phyloP scores from a whole-genome alignment of 2,888 invertebrate species.

The Rotaria socialis region DNA sequence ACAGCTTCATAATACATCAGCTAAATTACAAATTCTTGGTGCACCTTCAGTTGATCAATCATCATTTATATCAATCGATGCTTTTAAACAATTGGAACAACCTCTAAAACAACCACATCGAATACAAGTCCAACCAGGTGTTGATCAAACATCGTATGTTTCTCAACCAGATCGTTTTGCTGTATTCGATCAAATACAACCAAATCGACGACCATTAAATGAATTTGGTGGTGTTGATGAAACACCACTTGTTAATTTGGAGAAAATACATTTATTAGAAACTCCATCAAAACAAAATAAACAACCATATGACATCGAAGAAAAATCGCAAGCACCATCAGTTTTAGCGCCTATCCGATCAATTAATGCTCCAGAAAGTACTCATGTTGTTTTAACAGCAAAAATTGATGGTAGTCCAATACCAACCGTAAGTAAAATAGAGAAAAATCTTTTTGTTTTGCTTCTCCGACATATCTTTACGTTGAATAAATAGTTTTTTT shows the following conservation, averaged over 20 bases:
- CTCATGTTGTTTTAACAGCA: conserved; percentile 38
- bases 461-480: no score
- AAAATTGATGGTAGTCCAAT: conserved; percentile 45
- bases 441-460: no score
- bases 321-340: conserved; percentile 70
- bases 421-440: conserved; percentile 39
- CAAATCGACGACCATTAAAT: neutral
- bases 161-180: conserved; percentile 29
- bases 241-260: conserved; percentile 42
- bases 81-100: neutral
- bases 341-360: conserved; percentile 95
- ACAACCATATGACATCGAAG: conserved; percentile 36
- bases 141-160: conserved; percentile 6
- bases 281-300: neutral
- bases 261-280: conserved; percentile 39
- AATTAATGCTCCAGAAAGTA: conserved; percentile 63
- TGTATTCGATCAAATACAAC: conserved; percentile 34
- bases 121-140: neutral
- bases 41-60: neutral
- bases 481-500: no score
- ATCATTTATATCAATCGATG: conserved; percentile 26
- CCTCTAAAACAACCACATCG: neutral
- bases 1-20: neutral
- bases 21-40: neutral
- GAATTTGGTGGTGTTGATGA: conserved; percentile 41